These are phyloP conservation scores for Hirtodrosophila histrioides DNA, from an alignment of 2,888 invertebrate genomes.

Conservation along the genomic window DNA sequence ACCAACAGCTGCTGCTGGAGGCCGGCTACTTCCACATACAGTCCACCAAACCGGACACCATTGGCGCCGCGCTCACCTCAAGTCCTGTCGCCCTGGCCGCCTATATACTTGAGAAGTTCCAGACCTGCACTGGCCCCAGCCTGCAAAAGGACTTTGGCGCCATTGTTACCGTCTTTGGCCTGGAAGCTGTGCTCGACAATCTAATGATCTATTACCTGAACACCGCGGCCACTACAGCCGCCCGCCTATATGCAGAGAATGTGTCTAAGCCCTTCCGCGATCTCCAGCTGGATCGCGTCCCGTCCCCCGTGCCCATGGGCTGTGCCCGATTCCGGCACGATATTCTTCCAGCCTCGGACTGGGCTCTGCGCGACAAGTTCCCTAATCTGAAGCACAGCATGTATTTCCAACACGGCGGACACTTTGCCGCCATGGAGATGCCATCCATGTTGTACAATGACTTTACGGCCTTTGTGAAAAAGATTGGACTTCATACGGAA, in stretches of 20 bases:
- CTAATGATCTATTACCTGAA: constrained; percentile 92
- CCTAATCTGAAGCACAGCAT: constrained; percentile 88
- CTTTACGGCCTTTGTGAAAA: constrained; percentile 86
- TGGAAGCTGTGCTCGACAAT: constrained; percentile 88
- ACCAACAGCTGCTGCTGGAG: constrained; percentile 82
- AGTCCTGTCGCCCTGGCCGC: constrained; percentile 92
- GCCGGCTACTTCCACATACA: constrained; percentile 91
- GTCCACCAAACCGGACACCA: constrained; percentile 94
- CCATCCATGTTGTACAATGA: constrained; percentile 90
- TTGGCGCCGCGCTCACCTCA: constrained; percentile 86
- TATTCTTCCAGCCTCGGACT: constrained; percentile 86
- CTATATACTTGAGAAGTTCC: constrained; percentile 95
- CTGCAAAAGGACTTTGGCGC: constrained; percentile 82
- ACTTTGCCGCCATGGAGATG: constrained; percentile 93
- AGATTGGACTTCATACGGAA: constrained; percentile 59
- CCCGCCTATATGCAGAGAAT: constrained; percentile 89
- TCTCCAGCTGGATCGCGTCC: constrained; percentile 85
- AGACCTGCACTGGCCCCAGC: constrained; percentile 89
- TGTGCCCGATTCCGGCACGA: constrained; percentile 91
- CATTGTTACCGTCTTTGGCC: constrained; percentile 84
- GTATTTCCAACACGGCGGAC: constrained; percentile 90
- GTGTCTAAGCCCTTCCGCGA: constrained; percentile 69
- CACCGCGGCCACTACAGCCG: constrained; percentile 88
- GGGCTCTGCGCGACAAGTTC: constrained; percentile 86
- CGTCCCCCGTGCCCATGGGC: constrained; percentile 89